Evolutionary conservation across 2,113 vertebrate species (phyloP), one percentile per base, ranked within the genome.

Genomic region (Meriones unguiculatus): DNA sequence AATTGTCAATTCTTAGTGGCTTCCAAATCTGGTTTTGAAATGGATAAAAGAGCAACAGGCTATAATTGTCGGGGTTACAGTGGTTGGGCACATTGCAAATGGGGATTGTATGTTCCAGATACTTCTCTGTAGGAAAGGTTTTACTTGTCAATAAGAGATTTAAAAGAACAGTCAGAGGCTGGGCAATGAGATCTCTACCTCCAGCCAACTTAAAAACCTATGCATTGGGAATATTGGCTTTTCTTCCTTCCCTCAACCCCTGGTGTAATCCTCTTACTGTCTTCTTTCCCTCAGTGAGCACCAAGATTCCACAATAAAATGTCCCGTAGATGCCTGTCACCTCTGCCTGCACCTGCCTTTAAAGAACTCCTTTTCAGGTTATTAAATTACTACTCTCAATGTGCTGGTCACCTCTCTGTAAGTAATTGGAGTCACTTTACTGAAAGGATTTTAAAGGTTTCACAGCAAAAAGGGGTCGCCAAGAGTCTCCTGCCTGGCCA

Each of bases 21-120:
- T 85, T 97, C 91, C 75, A 97, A 93, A 93, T 91, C 92, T 89
- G 97, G 69, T 93, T 95, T 89, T 96, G 69, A 95, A 85, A 95
- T 93, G 28, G 78, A 98, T 95, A 98, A 98, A 98, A 98, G 97
- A 98, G 98, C 98, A 98, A 98, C 98, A 97, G 98, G 98, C 96
- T 98, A 92, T 98, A 98, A 98, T 98, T 98, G 97, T 64, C 85
- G 91, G 94, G 97, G 98, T 98, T 98, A 97, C 97, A 97, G 97
- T 59, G 96, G 95, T 97, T 97, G 96, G 93, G 91, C 35, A 98
- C 97, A 97, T 87, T 98, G 98, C 20, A 41, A 95, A 94, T 62
- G 72, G 52, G 98, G 98, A 98, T 98, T 98, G 98, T 70, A 96
- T 76, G 82, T 82, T 98, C 96, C 94, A 97, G 97, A 97, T 98